Percentiles rank a stretch among this genome's conserved stretches.
Conservation (phyloP, 2,113 vertebrate species). For the Microcebus jonahi region DNA sequence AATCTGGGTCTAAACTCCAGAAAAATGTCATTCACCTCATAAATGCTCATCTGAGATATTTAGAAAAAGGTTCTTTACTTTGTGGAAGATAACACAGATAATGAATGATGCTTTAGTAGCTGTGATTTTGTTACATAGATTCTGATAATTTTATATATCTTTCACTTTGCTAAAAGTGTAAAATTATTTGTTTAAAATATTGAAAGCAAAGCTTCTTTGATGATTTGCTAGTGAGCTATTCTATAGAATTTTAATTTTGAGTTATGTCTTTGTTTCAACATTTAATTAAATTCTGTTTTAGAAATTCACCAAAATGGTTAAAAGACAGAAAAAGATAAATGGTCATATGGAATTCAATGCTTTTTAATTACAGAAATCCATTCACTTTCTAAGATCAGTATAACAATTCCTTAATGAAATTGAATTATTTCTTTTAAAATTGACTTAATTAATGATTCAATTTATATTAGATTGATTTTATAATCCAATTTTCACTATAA, state of each 20-base stretch:
- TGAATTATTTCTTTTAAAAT: conserved; percentile 81
- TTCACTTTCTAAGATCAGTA: conserved; percentile 75
- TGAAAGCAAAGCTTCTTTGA: neutral
- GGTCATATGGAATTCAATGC: conserved; percentile 78
- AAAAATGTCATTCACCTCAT: conserved; percentile 33
- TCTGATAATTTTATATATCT: neutral
- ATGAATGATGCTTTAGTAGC: neutral
- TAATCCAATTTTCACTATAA: conserved; percentile 79
- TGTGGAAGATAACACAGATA: neutral
- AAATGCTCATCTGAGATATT: conserved; percentile 22
- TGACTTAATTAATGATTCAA: conserved; percentile 86
- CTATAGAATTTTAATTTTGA: conserved; percentile 69
- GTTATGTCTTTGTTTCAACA: conserved; percentile 75
- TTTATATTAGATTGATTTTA: conserved; percentile 82
- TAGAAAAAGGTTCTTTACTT: conserved; percentile 19
- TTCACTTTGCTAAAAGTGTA: neutral
- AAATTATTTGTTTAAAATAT: neutral
- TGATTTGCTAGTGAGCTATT: conserved; percentile 29
- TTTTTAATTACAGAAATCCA: conserved; percentile 78
- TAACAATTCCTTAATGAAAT: conserved; percentile 79
- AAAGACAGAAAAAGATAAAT: conserved; percentile 74
- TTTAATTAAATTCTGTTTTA: conserved; percentile 83
- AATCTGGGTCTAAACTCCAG: neutral
- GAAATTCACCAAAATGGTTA: conserved; percentile 78
- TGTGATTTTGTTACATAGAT: neutral